Conservation (phyloP, 2,797 vertebrate species). For the Tolypeutes matacus region DNA sequence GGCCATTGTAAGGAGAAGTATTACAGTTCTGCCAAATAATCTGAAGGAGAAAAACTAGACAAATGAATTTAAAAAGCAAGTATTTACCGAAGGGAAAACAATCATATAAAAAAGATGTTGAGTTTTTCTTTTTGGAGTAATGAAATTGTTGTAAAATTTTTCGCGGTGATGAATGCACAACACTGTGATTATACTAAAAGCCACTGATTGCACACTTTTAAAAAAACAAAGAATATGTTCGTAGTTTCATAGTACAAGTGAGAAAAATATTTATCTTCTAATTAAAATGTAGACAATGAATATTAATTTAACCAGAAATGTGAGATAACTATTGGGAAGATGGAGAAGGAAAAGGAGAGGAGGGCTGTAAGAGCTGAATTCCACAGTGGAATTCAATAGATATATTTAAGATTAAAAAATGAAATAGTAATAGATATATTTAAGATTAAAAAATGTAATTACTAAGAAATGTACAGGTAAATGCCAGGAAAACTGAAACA, state of each 20-base stretch:
- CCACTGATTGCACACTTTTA: no score
- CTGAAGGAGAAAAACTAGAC: background rate
- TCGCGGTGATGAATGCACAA: no score
- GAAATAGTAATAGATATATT: background rate
- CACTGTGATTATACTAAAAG: no score
- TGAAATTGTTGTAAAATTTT: no score
- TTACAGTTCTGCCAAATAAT: background rate
- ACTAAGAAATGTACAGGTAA: background rate
- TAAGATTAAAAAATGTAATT: no score
- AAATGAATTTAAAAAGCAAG: slow-evolving; percentile 48
- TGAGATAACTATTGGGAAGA: background rate
- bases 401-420: background rate
- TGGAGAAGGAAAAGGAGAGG: background rate
- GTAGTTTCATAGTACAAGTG: background rate
- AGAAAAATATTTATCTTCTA: background rate
- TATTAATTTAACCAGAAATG: slow-evolving; percentile 7
- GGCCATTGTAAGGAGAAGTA: background rate
- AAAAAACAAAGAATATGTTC: background rate
- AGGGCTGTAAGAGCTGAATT: background rate
- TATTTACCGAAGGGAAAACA: background rate
- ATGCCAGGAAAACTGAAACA: background rate
- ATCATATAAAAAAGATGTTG: background rate
- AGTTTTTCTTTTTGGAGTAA: no score
- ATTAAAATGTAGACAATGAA: slow-evolving; percentile 7
- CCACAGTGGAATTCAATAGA: background rate